phyloP scores from a whole-genome alignment of 2,113 vertebrate genomes.

The Anthoscopus minutus region DNA sequence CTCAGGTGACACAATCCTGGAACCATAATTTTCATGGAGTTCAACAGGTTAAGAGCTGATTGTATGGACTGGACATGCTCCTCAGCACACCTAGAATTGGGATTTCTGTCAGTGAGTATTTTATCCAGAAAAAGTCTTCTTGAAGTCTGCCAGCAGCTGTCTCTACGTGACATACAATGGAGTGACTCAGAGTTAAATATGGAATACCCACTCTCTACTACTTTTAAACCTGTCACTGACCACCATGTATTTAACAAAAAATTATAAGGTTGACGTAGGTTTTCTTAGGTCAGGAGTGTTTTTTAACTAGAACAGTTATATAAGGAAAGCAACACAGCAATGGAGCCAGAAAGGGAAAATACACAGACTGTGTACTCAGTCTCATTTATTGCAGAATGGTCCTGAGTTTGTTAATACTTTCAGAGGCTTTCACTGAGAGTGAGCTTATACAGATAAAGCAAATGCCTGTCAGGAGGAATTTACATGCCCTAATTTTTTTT shows the following conservation, averaged over 20 bases:
- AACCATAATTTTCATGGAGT: not conserved
- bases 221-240: constrained; percentile 69
- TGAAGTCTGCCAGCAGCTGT: not conserved
- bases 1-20: not conserved
- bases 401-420: not conserved
- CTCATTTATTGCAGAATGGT: not conserved
- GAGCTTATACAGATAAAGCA: not conserved
- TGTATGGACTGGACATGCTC: not conserved
- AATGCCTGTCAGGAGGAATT: not conserved
- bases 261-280: constrained; percentile 56
- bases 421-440: not conserved
- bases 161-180: not conserved
- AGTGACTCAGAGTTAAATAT: constrained; percentile 57
- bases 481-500: not conserved
- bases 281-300: constrained; percentile 56
- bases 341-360: not conserved
- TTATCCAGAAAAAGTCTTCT: not conserved
- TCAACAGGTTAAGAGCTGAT: not conserved
- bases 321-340: constrained; percentile 45
- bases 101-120: not conserved
- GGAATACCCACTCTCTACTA: constrained; percentile 46
- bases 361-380: not conserved
- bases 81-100: not conserved
- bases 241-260: constrained; percentile 63
- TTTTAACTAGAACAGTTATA: constrained; percentile 49